Percentiles rank a stretch among this genome's conserved stretches.
phyloP scores from a whole-genome alignment of 2,113 vertebrate species.

The Polyodon spathula region DNA sequence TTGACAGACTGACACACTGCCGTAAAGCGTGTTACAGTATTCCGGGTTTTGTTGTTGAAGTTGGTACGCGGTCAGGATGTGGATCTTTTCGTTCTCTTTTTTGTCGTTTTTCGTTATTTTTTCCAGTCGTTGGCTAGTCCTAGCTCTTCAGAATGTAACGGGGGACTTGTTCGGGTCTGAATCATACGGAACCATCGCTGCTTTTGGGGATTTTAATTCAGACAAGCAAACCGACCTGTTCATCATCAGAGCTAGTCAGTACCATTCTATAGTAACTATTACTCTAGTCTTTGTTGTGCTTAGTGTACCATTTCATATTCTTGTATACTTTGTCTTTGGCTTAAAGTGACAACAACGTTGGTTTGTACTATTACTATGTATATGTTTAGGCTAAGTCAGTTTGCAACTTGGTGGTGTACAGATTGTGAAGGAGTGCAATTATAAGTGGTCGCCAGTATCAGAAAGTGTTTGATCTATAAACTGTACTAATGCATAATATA shows the following conservation, averaged over 20 bases:
- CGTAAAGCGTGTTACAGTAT: constrained; percentile 45
- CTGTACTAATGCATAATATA: too few species aligned
- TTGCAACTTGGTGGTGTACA: too few species aligned
- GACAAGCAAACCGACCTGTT: constrained; percentile 96
- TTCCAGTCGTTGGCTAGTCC: constrained; percentile 6
- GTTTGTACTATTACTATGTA: neutral
- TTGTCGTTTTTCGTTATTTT: constrained; percentile 20
- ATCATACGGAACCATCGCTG: constrained; percentile 73
- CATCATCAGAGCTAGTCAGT: constrained; percentile 73
- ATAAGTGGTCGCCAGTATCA: too few species aligned
- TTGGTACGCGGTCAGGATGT: constrained; percentile 38
- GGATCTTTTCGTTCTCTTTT: constrained; percentile 15
- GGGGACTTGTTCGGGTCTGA: constrained; percentile 69
- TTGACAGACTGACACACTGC: constrained; percentile 12
- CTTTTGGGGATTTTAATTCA: constrained; percentile 91
- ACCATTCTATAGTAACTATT: neutral
- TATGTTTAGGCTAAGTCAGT: too few species aligned
- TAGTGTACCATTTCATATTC: constrained; percentile 8
- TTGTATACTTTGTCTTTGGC: constrained; percentile 6
- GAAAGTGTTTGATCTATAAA: too few species aligned
- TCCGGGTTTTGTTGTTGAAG: constrained; percentile 32
- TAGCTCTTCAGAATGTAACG: constrained; percentile 79
- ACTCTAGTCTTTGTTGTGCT: neutral
- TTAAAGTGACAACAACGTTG: neutral
- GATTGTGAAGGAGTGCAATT: too few species aligned